A percentile compares a stretch with the other conserved stretches of the same genome.
Evolutionary conservation across 1,140 invertebrate genomes (phyloP).

Genomic region (Cotesia typhae): DNA sequence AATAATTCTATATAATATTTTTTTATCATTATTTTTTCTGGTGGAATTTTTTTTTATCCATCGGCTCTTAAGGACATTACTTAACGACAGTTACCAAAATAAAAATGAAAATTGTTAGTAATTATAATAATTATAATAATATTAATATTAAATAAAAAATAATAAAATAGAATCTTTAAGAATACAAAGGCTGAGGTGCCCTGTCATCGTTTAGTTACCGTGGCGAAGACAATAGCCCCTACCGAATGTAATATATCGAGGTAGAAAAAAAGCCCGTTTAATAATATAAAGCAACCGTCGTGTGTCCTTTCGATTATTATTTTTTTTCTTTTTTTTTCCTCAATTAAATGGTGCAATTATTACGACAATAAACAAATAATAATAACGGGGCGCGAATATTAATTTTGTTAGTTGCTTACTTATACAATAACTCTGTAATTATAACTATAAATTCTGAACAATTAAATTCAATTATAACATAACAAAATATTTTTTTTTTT

Average conservation of each 20-base stretch:
- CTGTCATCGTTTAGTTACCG: background rate
- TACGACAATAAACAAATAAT: background rate
- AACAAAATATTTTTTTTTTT: slow-evolving; percentile 42
- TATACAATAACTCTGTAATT: slow-evolving; percentile 61
- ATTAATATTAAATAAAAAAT: background rate
- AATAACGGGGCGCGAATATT: slow-evolving; percentile 5
- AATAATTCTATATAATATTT: slow-evolving; percentile 52
- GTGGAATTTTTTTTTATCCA: background rate
- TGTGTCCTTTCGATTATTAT: background rate
- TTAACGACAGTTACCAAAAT: slow-evolving; percentile 17
- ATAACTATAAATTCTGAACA: slow-evolving; percentile 66
- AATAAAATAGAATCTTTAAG: background rate
- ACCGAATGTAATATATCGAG: slow-evolving; percentile 21
- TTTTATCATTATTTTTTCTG: background rate
- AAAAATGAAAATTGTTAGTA: background rate
- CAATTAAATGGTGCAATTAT: background rate
- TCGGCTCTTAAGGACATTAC: slow-evolving; percentile 5
- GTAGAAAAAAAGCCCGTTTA: slow-evolving; percentile 24
- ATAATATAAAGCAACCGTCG: background rate
- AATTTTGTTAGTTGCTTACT: slow-evolving; percentile 36
- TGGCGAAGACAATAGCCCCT: slow-evolving; percentile 1
- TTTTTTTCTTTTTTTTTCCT: background rate
- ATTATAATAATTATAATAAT: background rate
- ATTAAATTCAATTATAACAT: slow-evolving; percentile 67
- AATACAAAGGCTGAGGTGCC: slow-evolving; percentile 3